phyloP scores from a whole-genome alignment of 1,140 invertebrate genomes.

The Bombus confusus region DNA sequence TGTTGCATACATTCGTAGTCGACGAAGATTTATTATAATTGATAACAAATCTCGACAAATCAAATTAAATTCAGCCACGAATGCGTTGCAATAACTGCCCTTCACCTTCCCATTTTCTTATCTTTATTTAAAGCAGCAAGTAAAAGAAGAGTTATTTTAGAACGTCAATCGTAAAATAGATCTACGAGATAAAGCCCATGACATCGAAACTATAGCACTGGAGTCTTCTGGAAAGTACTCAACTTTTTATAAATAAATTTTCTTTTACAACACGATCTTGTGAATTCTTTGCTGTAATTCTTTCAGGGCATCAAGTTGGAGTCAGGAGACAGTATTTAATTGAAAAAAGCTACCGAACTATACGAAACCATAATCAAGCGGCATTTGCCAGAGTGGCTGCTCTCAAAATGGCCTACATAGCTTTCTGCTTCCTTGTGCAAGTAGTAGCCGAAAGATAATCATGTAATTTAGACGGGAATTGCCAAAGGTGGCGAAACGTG shows the following conservation, averaged over 20 bases:
- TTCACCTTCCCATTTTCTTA: too few species aligned
- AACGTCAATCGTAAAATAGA: not conserved
- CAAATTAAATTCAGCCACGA: too few species aligned
- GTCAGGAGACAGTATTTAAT: too few species aligned
- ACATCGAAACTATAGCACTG: too few species aligned
- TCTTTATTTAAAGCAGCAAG: too few species aligned
- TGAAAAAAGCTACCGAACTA: not conserved
- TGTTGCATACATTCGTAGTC: too few species aligned
- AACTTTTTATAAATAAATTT: not conserved
- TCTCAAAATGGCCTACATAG: not conserved
- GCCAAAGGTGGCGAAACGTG: slow-evolving; percentile 35
- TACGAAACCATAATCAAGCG: not conserved
- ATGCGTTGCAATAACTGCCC: too few species aligned
- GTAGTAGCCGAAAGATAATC: not conserved
- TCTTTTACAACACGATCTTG: not conserved
- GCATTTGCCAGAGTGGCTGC: not conserved
- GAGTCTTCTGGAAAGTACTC: too few species aligned
- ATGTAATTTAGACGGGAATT: not conserved
- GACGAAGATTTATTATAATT: too few species aligned
- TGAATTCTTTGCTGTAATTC: too few species aligned
- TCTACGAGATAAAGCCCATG: not conserved
- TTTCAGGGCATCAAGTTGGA: not conserved
- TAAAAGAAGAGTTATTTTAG: too few species aligned
- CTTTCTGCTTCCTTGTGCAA: not conserved
- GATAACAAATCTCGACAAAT: too few species aligned